These are phyloP conservation scores for Trissoscelio sp. DNA, from an alignment of 2,888 invertebrate genomes.

Conservation along the genomic window DNA sequence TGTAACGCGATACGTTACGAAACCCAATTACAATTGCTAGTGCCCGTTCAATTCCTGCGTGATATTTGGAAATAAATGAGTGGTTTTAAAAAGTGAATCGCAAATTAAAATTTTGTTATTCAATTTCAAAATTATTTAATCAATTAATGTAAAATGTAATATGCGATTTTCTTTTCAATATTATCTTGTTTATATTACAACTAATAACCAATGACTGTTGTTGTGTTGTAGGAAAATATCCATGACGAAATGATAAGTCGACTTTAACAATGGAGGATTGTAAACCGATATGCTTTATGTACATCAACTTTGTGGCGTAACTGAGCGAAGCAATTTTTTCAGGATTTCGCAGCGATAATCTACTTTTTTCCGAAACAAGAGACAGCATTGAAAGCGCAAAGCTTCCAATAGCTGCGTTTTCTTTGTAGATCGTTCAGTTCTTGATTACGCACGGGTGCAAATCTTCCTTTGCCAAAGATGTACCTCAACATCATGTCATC, in stretches of 20 bases:
- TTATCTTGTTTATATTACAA: no score
- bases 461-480: slow-evolving; percentile 84
- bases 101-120: not conserved
- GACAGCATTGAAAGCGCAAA: slow-evolving; percentile 86
- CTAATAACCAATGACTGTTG: no score
- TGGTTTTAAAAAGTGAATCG: not conserved
- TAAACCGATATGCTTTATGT: slow-evolving; percentile 25
- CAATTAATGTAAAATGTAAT: no score
- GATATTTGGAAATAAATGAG: slow-evolving; percentile 34
- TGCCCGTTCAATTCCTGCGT: slow-evolving; percentile 29
- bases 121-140: not conserved
- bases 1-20: slow-evolving; percentile 38
- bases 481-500: slow-evolving; percentile 84
- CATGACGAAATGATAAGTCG: not conserved
- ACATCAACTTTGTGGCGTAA: slow-evolving; percentile 28
- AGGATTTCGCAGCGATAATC: slow-evolving; percentile 19
- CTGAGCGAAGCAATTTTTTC: slow-evolving; percentile 37
- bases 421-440: slow-evolving; percentile 84
- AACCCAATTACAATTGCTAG: not conserved
- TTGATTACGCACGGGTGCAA: slow-evolving; percentile 81
- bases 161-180: no score
- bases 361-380: slow-evolving; percentile 85
- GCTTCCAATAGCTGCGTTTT: slow-evolving; percentile 85
- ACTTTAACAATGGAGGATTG: slow-evolving; percentile 12
- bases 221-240: no score